phyloP scores from a whole-genome alignment of 2,113 vertebrate species.

The Eulemur macaco region DNA sequence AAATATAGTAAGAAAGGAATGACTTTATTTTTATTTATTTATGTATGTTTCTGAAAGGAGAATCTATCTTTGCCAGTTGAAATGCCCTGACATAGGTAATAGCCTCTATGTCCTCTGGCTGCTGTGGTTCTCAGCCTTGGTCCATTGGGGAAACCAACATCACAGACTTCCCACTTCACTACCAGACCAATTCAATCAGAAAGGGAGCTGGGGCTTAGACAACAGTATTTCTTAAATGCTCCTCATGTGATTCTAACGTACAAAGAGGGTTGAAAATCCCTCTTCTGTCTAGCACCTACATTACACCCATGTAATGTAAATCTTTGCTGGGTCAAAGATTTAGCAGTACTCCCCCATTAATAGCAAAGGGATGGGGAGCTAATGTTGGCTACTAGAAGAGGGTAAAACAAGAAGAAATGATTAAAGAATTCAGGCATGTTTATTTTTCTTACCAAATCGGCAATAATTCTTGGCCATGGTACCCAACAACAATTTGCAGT shows the following conservation, averaged over 20 bases:
- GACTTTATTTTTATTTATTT: neutral
- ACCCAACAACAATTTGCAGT: neutral
- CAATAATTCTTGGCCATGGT: neutral
- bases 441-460: neutral
- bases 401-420: slow-evolving; percentile 29
- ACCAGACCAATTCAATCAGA: neutral
- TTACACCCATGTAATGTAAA: neutral
- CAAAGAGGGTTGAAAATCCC: neutral
- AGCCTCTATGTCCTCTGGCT: neutral
- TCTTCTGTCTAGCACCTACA: neutral
- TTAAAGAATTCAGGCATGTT: neutral
- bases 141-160: neutral
- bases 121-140: neutral
- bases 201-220: neutral
- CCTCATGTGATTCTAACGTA: neutral
- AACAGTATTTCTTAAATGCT: neutral
- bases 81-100: neutral
- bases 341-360: neutral
- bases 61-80: neutral
- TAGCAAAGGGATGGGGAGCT: neutral
- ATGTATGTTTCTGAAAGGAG: neutral
- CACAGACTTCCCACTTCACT: neutral
- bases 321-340: neutral
- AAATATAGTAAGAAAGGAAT: neutral
- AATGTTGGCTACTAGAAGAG: neutral